Percentiles rank a stretch among this genome's conserved stretches.
phyloP scores from a whole-genome alignment of 2,797 vertebrate genomes.

The Vireo griseus region DNA sequence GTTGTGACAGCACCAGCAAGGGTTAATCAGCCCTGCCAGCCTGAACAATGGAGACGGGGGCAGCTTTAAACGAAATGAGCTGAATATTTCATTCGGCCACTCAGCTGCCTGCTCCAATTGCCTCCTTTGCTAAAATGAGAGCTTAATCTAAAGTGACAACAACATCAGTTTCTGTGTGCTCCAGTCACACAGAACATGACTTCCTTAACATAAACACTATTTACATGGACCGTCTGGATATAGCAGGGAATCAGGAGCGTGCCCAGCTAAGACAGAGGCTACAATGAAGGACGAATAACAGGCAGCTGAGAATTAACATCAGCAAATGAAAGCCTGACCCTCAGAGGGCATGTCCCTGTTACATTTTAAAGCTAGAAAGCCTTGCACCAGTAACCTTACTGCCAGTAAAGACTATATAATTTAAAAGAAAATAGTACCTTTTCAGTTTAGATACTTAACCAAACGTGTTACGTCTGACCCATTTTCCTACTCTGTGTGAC shows the following conservation, averaged over 20 bases:
- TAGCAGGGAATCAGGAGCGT: constrained; percentile 69
- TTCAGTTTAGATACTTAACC: constrained; percentile 72
- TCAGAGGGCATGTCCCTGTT: constrained; percentile 72
- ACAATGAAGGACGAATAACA: constrained; percentile 69
- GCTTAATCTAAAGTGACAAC: constrained; percentile 89
- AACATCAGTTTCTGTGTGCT: constrained; percentile 88
- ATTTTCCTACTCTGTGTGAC: constrained; percentile 55
- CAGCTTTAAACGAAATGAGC: constrained; percentile 85
- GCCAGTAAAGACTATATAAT: constrained; percentile 61
- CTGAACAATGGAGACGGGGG: constrained; percentile 81
- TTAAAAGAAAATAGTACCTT: constrained; percentile 74
- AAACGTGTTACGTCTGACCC: constrained; percentile 64
- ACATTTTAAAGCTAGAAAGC: constrained; percentile 64
- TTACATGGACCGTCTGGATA: constrained; percentile 75
- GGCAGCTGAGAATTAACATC: constrained; percentile 73
- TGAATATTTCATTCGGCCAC: constrained; percentile 89
- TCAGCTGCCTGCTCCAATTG: constrained; percentile 85
- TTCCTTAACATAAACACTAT: constrained; percentile 89
- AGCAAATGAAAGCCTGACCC: constrained; percentile 77
- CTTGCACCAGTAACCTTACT: constrained; percentile 65
- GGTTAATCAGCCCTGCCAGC: constrained; percentile 72
- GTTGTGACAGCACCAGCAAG: constrained; percentile 42
- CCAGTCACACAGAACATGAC: constrained; percentile 89
- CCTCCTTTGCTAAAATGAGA: constrained; percentile 80
- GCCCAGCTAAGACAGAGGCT: constrained; percentile 69